These are phyloP conservation scores for Ostrea edulis DNA, from an alignment of 1,140 invertebrate species.

Conservation along the genomic window DNA sequence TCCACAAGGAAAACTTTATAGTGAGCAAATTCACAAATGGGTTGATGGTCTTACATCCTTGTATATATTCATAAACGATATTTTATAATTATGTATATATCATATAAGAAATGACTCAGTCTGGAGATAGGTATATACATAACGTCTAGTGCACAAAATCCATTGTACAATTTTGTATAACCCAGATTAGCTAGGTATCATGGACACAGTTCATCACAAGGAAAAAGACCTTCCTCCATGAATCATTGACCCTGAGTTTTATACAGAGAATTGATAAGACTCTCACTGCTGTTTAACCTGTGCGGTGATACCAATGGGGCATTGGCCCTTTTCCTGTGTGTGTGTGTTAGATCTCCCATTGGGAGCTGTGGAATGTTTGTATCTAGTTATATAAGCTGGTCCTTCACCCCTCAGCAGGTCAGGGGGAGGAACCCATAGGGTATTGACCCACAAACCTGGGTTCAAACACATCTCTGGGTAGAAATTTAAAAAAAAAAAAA, in stretches of 20 bases:
- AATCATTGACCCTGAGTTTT: not conserved
- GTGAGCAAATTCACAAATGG: no score
- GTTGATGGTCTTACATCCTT: no score
- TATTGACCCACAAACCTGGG: constrained; percentile 13
- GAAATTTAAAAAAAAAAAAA: not conserved
- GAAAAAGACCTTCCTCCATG: not conserved
- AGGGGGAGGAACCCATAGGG: not conserved
- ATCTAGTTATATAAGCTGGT: constrained; percentile 11
- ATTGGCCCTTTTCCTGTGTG: not conserved
- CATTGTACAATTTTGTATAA: no score
- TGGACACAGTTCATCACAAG: no score
- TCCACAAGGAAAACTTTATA: no score
- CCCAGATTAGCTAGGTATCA: no score
- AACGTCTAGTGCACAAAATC: no score
- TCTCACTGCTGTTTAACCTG: not conserved
- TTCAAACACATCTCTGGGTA: not conserved
- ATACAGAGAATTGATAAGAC: not conserved
- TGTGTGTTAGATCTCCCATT: not conserved
- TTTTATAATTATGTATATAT: no score
- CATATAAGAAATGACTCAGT: no score
- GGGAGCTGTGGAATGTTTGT: not conserved
- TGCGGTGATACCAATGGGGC: not conserved
- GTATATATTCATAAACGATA: no score
- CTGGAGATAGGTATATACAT: no score
- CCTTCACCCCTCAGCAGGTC: not conserved